These are phyloP conservation scores for Platyscapa corneri DNA, from an alignment of 1,140 invertebrate species.

Conservation along the genomic window DNA sequence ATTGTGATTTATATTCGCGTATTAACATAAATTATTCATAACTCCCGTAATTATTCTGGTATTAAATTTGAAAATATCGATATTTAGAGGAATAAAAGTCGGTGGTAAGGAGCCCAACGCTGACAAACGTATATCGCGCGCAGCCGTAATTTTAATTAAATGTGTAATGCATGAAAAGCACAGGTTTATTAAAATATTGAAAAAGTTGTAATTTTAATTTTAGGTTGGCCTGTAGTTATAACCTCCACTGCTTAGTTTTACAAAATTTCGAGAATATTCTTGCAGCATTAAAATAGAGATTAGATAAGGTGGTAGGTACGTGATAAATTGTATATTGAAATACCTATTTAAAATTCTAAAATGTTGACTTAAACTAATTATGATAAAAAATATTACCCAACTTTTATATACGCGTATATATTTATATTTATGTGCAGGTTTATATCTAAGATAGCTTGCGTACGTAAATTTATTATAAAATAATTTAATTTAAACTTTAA, in stretches of 20 bases:
- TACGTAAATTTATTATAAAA: neutral
- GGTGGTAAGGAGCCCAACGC: neutral
- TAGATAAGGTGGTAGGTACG: neutral
- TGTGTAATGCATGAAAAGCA: neutral
- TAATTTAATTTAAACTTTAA: neutral
- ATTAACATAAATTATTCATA: neutral
- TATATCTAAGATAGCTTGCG: neutral
- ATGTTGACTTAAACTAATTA: constrained; percentile 4
- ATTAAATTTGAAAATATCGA: constrained; percentile 6
- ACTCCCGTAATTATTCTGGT: neutral
- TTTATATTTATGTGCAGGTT: neutral
- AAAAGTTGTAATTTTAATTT: neutral
- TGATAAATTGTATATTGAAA: constrained; percentile 5
- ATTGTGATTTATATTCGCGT: constrained; percentile 14
- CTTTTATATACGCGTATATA: no score
- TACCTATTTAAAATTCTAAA: constrained; percentile 17
- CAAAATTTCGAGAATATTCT: constrained; percentile 16
- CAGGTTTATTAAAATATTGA: neutral
- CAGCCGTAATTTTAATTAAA: neutral
- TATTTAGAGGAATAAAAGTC: neutral
- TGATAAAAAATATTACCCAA: neutral
- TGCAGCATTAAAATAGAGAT: neutral
- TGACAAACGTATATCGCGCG: neutral
- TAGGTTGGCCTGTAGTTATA: neutral
- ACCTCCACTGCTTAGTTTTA: neutral